A percentile compares a stretch with the other conserved stretches of the same genome.
These are phyloP conservation scores for Sardina pilchardus DNA, from an alignment of 2,113 vertebrate species.

Conservation along the genomic window DNA sequence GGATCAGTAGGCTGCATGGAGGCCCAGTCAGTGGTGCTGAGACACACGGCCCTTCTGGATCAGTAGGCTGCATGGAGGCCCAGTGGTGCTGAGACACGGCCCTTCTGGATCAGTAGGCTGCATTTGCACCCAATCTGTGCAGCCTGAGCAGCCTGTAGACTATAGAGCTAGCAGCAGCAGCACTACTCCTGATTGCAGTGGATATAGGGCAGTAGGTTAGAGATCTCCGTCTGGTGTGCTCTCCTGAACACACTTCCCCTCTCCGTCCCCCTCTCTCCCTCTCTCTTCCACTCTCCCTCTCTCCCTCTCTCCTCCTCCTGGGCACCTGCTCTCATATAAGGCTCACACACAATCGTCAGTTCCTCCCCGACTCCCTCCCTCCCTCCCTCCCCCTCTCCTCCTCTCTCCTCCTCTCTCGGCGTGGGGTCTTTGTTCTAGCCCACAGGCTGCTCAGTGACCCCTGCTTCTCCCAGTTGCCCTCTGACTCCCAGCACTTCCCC, in stretches of 20 bases:
- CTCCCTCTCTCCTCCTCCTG: not conserved
- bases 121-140: no score
- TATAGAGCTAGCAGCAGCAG: no score
- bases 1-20: no score
- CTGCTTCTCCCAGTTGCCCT: conserved; percentile 76
- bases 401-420: conserved; percentile 44
- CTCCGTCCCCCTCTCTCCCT: not conserved
- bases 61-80: no score
- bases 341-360: not conserved
- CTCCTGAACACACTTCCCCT: not conserved
- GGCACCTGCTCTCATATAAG: not conserved
- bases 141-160: no score
- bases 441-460: conserved; percentile 79
- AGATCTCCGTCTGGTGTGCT: not conserved
- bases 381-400: conserved; percentile 52
- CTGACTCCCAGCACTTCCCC: conserved; percentile 73
- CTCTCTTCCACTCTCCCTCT: not conserved
- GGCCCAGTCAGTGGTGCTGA: no score
- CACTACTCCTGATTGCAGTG: not conserved
- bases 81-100: no score
- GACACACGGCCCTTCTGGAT: no score
- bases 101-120: no score
- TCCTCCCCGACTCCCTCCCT: not conserved
- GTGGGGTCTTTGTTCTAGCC: conserved; percentile 73
- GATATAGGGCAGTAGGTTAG: conserved; percentile 1